Evolutionary conservation across 1,140 invertebrate genomes (phyloP).

Genomic region (Zaprionus gabonicus): DNA sequence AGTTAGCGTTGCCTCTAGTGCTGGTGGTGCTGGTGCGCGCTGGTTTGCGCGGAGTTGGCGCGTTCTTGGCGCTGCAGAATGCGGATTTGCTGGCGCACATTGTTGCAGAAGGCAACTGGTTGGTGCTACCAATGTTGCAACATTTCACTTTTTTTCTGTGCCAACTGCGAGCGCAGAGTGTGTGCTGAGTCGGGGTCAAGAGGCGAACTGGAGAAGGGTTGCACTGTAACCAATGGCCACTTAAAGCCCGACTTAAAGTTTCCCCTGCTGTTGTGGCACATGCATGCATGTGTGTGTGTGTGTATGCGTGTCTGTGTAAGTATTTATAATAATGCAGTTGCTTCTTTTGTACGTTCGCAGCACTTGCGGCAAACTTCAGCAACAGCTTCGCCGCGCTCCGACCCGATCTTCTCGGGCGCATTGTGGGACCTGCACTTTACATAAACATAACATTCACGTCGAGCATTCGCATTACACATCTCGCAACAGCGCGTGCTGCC

Average conservation of each 20-base stretch:
- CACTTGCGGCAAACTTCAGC: constrained; percentile 62
- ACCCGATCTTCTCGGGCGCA: constrained; percentile 17
- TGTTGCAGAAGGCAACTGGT: constrained; percentile 29
- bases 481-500: constrained; percentile 57
- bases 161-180: constrained; percentile 2
- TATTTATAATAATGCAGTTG: constrained; percentile 45
- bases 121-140: constrained; percentile 18
- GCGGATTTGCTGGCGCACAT: constrained; percentile 24
- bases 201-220: background rate
- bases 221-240: constrained; percentile 13
- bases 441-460: constrained; percentile 82
- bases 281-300: constrained; percentile 24
- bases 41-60: constrained; percentile 29
- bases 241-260: constrained; percentile 64
- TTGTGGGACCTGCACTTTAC: constrained; percentile 76
- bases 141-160: background rate
- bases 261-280: background rate
- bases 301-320: constrained; percentile 27
- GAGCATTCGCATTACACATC: constrained; percentile 79
- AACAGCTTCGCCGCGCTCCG: constrained; percentile 41
- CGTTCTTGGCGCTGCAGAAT: constrained; percentile 41
- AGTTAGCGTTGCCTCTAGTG: background rate
- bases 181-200: constrained; percentile 30
- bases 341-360: constrained; percentile 30
- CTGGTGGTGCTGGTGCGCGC: constrained; percentile 3